phyloP scores from a whole-genome alignment of 2,888 invertebrate genomes.

The Diarsia mendica region DNA sequence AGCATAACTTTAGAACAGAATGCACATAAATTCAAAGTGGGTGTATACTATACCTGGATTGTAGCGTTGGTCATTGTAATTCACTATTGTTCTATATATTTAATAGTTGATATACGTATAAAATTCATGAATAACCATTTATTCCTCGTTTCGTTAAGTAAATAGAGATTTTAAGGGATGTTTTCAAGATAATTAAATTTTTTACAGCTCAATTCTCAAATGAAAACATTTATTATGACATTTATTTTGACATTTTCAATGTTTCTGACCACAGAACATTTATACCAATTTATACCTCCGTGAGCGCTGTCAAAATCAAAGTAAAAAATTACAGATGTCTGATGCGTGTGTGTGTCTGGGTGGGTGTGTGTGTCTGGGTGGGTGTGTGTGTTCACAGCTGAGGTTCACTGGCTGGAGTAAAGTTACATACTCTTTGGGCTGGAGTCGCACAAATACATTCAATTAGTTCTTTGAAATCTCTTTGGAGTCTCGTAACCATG shows the following conservation, averaged over 20 bases:
- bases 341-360: too few species aligned
- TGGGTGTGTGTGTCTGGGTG: too few species aligned
- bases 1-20: background rate
- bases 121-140: slow-evolving; percentile 9
- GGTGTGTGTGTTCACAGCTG: too few species aligned
- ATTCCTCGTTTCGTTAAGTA: background rate
- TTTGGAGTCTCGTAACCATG: too few species aligned
- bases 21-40: slow-evolving; percentile 59
- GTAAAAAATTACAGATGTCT: too few species aligned
- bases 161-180: background rate
- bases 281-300: too few species aligned
- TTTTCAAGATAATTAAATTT: background rate
- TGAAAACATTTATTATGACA: slow-evolving; percentile 2
- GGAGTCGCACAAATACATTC: too few species aligned
- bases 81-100: slow-evolving; percentile 14
- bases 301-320: too few species aligned
- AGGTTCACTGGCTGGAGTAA: too few species aligned
- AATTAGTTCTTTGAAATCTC: too few species aligned
- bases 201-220: background rate
- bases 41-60: slow-evolving; percentile 82
- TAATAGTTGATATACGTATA: background rate
- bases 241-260: slow-evolving; percentile 1
- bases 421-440: too few species aligned
- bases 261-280: too few species aligned
- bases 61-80: slow-evolving; percentile 83